Evolutionary conservation across 2,888 invertebrate species (phyloP), one percentile per base, ranked within the genome.

Genomic region (Limnephilus lunatus): DNA sequence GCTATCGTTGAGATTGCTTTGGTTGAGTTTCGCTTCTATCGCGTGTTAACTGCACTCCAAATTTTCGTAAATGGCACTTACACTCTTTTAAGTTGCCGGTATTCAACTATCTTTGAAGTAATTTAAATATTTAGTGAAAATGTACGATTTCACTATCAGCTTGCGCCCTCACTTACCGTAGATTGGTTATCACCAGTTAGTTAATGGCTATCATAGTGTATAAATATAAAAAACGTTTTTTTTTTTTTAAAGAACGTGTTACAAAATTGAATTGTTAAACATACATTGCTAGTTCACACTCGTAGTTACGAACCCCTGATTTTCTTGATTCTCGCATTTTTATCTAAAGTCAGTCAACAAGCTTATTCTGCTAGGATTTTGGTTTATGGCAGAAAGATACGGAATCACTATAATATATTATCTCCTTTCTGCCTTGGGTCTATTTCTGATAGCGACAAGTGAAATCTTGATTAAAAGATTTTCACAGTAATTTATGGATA

Each of bases 311-410:
- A 68, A 80, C 25, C 39, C 89, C 68, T 81, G 25, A n/a, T 80
- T 32, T 53, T 89, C 81, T 25, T 89, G 83, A 35, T 83, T 32
- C 83, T 39, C 32, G 32, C 53, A 80, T 19, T 88, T 88, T 88
- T 88, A 88, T 88, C 88, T 88, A 32, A 88, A 31, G 31, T 88
- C 68, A 44, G 68, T 80, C 48, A 88, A 68, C 80, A 89, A n/a
- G 89, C 89, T 81, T n/a, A 89, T 89, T 89, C 89, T 89, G 89
- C 89, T 68, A 68, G 39, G 89, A 44, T 89, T 89, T 89, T 89
- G 39, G 89, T 89, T 81, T 89, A 81, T 81, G 81, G 44, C 89
- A 44, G 86, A 25, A 30, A 39, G 86, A 39, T 30, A 44, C 48
- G 86, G 48, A 32, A 87, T 15, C 86, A 53, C 39, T 44, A 48